These are phyloP conservation scores for Sebastes taczanowskii DNA, from an alignment of 2,797 vertebrate genomes.

Conservation along the genomic window DNA sequence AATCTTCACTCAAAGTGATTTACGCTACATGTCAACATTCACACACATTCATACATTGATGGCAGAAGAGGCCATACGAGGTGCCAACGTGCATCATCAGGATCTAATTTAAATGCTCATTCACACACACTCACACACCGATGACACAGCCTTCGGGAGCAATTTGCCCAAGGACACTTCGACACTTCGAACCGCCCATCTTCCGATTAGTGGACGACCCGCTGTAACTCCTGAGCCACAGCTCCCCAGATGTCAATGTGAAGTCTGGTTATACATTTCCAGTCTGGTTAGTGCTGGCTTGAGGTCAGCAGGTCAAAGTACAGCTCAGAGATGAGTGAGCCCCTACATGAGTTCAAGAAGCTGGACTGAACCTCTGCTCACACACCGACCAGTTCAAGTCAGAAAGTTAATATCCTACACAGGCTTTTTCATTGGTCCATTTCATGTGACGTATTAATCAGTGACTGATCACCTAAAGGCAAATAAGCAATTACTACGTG, in stretches of 20 bases:
- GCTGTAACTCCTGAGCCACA: too few species aligned
- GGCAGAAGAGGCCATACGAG: too few species aligned
- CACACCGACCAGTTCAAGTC: background rate
- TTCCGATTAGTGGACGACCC: too few species aligned
- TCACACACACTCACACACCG: too few species aligned
- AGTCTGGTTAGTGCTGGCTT: background rate
- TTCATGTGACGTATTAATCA: background rate
- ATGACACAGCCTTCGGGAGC: too few species aligned
- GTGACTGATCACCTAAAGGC: background rate
- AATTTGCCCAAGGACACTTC: too few species aligned
- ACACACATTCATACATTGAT: too few species aligned
- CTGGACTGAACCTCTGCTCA: background rate
- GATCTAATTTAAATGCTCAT: too few species aligned
- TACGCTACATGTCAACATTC: too few species aligned
- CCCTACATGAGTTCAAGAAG: background rate
- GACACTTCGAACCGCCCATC: too few species aligned
- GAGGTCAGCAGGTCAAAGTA: background rate
- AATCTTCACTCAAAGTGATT: too few species aligned
- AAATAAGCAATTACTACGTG: background rate
- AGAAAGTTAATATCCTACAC: background rate
- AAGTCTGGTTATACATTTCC: background rate
- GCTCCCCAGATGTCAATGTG: background rate
- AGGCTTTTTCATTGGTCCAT: background rate
- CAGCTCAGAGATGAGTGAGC: background rate
- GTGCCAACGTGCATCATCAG: too few species aligned